phyloP scores from a whole-genome alignment of 2,888 invertebrate species.

The Dorcus parallelipipedus region DNA sequence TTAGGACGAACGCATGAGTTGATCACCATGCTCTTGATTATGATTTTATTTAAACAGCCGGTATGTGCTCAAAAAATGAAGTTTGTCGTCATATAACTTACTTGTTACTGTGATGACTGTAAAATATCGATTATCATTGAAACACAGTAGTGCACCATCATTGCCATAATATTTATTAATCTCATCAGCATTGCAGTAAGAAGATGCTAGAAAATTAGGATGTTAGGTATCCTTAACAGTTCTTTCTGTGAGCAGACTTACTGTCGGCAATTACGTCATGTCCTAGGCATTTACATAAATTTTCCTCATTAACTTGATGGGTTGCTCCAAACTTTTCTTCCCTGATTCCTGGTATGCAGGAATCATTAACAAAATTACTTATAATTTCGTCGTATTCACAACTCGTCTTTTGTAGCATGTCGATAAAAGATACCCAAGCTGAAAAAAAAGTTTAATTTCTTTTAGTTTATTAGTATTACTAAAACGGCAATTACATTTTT shows the following conservation, averaged over 20 bases:
- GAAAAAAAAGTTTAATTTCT: slow-evolving; percentile 17
- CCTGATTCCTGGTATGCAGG: slow-evolving; percentile 62
- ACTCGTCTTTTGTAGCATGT: slow-evolving; percentile 49
- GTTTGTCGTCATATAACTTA: too few species aligned
- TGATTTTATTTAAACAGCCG: too few species aligned
- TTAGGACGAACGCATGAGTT: too few species aligned
- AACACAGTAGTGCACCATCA: slow-evolving; percentile 59
- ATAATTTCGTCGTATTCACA: slow-evolving; percentile 59
- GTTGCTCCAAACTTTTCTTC: slow-evolving; percentile 50
- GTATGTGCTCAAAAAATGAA: too few species aligned
- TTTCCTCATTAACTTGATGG: slow-evolving; percentile 28
- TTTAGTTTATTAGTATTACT: too few species aligned
- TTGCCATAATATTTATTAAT: slow-evolving; percentile 58
- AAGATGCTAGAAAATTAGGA: background rate
- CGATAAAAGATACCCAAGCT: slow-evolving; percentile 63
- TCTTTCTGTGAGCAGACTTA: too few species aligned
- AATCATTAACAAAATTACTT: slow-evolving; percentile 55
- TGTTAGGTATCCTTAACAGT: too few species aligned
- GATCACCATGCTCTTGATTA: too few species aligned
- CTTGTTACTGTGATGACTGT: slow-evolving; percentile 52
- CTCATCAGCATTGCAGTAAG: slow-evolving; percentile 52
- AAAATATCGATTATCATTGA: slow-evolving; percentile 54
- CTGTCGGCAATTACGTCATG: too few species aligned
- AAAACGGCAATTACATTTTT: too few species aligned
- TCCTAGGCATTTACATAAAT: slow-evolving; percentile 33